Base-by-base conservation (phyloP, 2,888 invertebrate species). In the Drosophila colorata region DNA sequence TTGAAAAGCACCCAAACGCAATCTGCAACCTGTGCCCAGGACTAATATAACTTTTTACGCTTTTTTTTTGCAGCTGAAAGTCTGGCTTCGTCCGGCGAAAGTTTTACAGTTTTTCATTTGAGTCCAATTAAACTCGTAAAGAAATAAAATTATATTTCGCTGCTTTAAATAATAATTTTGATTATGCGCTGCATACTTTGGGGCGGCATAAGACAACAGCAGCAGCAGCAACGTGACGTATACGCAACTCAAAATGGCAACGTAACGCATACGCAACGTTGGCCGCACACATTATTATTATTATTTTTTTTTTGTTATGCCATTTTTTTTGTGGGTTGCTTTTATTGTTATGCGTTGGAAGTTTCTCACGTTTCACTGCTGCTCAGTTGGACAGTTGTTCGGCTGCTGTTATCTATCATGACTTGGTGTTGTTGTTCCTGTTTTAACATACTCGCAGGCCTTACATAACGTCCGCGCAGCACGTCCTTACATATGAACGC, bases 201-300 rank as follows among this genome's bases (percentile, higher is more conserved):
- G 35, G 60, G 51, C 40, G 11, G 37, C 48, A 67, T 47, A 25
- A 25, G 8, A 2, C 9, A 41, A 28, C 41, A 28, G 28, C 28
- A 47, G 25, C 56, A 14, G 48, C 46, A 51, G 23, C 60, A 65
- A 83, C 83, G 76, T 86, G 79, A 67, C 82, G 88, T 85, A 87
- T 87, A 75, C 81, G 82, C 72, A 84, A 84, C 63, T 64, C 69
- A 52, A 41, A 49, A 31, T 43, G 43, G 13, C 38, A 52, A 38
- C 49, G 55, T 69, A 43, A 55, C 66, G 61, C 53, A 80, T 80
- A 78, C 86, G 80, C 86, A 69, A 52, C 61, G 65, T 74, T 55
- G 18, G 8, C 46, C 49, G 16, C 16, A 53, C 41, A 41, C 4
- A 40, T 25, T n/a, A n/a, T 31, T 40, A n/a, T 35, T 31, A 0